phyloP scores from a whole-genome alignment of 2,888 invertebrate genomes.

The Xanthia togata region DNA sequence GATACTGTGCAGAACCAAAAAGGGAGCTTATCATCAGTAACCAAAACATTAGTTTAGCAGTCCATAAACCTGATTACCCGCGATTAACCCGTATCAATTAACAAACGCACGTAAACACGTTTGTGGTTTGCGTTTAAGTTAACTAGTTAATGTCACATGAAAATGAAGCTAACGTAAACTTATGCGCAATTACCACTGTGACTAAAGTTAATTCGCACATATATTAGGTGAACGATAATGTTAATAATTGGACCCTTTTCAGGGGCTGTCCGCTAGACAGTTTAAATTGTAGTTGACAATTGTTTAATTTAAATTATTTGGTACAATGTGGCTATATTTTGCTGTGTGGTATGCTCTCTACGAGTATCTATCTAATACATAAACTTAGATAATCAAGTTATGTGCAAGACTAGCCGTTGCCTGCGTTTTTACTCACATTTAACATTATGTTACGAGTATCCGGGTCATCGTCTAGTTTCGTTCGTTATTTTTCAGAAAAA shows the following conservation, averaged over 20 bases:
- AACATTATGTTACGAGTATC: background rate
- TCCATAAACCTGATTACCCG: constrained; percentile 41
- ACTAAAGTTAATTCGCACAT: constrained; percentile 66
- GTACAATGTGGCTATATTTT: constrained; percentile 17
- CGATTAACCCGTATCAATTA: constrained; percentile 59
- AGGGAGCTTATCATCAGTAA: constrained; percentile 15
- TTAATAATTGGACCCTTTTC: constrained; percentile 74
- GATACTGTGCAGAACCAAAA: constrained; percentile 11
- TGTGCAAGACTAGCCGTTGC: background rate
- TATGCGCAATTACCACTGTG: constrained; percentile 49
- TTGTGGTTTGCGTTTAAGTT: constrained; percentile 58
- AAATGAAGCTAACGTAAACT: constrained; percentile 61
- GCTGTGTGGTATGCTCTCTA: background rate
- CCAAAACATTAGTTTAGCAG: constrained; percentile 48
- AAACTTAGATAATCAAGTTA: background rate
- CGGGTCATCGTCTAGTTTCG: background rate
- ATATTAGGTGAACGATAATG: constrained; percentile 62
- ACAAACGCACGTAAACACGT: constrained; percentile 53
- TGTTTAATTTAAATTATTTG: constrained; percentile 60
- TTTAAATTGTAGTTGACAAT: constrained; percentile 58
- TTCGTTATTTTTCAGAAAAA: background rate
- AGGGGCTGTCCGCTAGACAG: constrained; percentile 60
- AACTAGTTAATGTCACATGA: constrained; percentile 54
- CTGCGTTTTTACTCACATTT: background rate
- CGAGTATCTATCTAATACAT: background rate